phyloP scores from a whole-genome alignment of 2,888 invertebrate species.

The Neocrepidodera transversa region DNA sequence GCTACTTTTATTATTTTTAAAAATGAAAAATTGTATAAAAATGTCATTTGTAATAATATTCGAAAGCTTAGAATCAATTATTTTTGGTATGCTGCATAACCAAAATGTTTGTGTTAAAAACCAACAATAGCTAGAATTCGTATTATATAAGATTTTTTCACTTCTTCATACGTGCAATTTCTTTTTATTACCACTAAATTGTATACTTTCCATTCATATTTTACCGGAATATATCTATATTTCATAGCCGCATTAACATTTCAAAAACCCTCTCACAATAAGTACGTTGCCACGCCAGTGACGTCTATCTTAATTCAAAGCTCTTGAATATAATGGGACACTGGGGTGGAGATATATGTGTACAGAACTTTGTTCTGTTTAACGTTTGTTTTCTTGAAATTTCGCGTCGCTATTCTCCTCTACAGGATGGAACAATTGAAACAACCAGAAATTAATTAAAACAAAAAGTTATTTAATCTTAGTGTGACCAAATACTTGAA shows the following conservation, averaged over 20 bases:
- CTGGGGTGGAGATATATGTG: slow-evolving; percentile 19
- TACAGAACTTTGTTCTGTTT: slow-evolving; percentile 25
- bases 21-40: too few species aligned
- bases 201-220: slow-evolving; percentile 5
- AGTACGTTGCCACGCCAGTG: slow-evolving; percentile 9
- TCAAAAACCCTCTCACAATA: neutral
- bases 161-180: neutral
- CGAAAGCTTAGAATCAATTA: too few species aligned
- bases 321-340: slow-evolving; percentile 22
- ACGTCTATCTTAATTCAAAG: slow-evolving; percentile 25
- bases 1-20: too few species aligned
- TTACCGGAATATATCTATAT: slow-evolving; percentile 6
- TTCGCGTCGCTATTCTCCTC: neutral
- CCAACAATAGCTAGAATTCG: too few species aligned
- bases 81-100: too few species aligned
- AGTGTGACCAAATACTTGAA: too few species aligned
- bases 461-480: too few species aligned
- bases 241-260: slow-evolving; percentile 15
- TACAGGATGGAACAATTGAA: slow-evolving; percentile 13
- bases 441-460: too few species aligned
- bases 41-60: too few species aligned
- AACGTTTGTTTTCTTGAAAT: slow-evolving; percentile 29
- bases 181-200: neutral
- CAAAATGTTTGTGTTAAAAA: too few species aligned
- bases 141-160: neutral